Percentiles rank a stretch among this genome's conserved stretches.
These are phyloP conservation scores for Nipponia nippon DNA, from an alignment of 2,113 vertebrate species.

Conservation along the genomic window DNA sequence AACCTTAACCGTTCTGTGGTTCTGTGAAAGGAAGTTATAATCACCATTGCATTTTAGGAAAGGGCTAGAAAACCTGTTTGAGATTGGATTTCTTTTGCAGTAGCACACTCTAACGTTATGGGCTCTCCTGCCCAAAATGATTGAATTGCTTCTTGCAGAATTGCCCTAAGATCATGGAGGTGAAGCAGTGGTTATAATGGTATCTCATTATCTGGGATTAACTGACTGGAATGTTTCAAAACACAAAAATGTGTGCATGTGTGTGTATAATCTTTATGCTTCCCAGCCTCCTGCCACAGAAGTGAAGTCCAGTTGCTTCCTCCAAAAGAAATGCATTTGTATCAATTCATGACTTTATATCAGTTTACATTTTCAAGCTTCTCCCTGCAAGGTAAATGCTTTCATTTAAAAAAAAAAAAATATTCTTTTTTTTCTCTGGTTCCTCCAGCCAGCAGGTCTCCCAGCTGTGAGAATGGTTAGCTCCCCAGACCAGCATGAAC, in stretches of 20 bases:
- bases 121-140: neutral
- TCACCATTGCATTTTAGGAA: neutral
- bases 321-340: neutral
- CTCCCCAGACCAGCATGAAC: neutral
- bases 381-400: neutral
- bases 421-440: neutral
- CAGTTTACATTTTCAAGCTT: neutral
- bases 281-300: neutral
- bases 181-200: neutral
- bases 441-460: neutral
- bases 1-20: neutral
- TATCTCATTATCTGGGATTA: neutral
- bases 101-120: neutral
- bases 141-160: neutral
- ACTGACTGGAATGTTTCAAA: neutral
- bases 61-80: neutral
- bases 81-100: neutral
- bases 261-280: neutral
- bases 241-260: neutral
- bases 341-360: neutral
- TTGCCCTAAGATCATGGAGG: neutral
- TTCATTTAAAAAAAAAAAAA: neutral
- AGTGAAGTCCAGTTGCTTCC: neutral
- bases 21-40: neutral
- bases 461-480: neutral